These are phyloP conservation scores for Microdon myrmicae DNA, from an alignment of 2,888 invertebrate genomes.

Conservation along the genomic window DNA sequence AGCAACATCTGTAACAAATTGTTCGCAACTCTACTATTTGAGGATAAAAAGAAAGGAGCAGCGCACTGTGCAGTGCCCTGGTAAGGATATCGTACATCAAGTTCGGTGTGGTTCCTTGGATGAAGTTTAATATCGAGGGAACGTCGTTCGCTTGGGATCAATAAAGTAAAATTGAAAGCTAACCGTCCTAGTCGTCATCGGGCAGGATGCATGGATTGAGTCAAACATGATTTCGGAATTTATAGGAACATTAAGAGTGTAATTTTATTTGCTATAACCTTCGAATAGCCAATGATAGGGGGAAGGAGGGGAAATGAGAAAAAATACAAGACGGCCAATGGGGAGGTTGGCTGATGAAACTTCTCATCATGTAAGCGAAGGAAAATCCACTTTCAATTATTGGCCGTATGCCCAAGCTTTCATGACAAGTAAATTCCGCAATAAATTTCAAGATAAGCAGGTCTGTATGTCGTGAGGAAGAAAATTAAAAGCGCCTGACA, in stretches of 20 bases:
- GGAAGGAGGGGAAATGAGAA: no score
- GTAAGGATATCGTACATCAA: conserved; percentile 13
- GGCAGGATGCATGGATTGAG: conserved; percentile 15
- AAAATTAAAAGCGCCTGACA: no score
- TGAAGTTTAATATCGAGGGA: conserved; percentile 7
- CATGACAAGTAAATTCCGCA: no score
- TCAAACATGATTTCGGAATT: conserved; percentile 23
- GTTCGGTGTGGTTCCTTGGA: neutral
- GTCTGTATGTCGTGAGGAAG: no score
- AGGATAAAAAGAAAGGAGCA: conserved; percentile 19
- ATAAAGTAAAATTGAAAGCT: conserved; percentile 37
- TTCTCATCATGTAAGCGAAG: no score
- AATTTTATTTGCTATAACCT: conserved; percentile 9
- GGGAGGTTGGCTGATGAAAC: no score
- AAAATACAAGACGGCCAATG: no score
- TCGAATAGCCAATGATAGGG: no score
- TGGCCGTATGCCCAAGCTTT: no score
- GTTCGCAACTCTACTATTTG: conserved; percentile 6
- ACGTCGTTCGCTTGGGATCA: conserved; percentile 11
- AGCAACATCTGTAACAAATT: conserved; percentile 27
- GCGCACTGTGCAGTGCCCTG: no score
- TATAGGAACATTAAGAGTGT: conserved; percentile 21
- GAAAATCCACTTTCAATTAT: no score
- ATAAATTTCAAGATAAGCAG: no score
- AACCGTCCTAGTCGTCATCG: conserved; percentile 24